Percentiles rank a stretch among this genome's conserved stretches.
phyloP scores from a whole-genome alignment of 2,113 vertebrate genomes.

The Pteronura brasiliensis region DNA sequence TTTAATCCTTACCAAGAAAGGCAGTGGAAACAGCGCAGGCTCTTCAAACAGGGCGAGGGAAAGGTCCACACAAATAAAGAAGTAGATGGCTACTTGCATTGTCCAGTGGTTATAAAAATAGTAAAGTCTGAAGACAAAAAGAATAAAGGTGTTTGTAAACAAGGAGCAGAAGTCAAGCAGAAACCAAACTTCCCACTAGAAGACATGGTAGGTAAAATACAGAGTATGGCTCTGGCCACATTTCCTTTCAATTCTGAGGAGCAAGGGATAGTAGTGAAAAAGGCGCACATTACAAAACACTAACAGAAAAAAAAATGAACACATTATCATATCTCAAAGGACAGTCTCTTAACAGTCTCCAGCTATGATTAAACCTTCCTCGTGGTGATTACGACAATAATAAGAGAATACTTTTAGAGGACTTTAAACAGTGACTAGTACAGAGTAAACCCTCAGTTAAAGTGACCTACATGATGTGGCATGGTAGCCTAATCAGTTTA shows the following conservation, averaged over 20 bases:
- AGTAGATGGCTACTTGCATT: constrained; percentile 84
- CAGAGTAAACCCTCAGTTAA: background rate
- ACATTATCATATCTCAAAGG: background rate
- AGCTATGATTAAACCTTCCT: background rate
- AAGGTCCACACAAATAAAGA: constrained; percentile 91
- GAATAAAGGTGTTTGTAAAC: background rate
- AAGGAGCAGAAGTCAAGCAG: background rate
- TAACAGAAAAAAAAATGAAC: background rate
- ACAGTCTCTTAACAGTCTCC: background rate
- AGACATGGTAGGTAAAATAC: background rate
- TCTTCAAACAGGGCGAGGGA: constrained; percentile 92
- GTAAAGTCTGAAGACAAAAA: constrained; percentile 86
- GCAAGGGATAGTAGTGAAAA: background rate
- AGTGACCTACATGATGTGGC: background rate
- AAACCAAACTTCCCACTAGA: background rate
- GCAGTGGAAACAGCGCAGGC: constrained; percentile 87
- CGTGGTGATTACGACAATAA: fast-evolving
- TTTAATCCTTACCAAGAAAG: constrained; percentile 87
- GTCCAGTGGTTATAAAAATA: constrained; percentile 92
- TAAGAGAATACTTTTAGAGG: background rate
- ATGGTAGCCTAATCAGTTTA: background rate
- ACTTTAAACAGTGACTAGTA: background rate
- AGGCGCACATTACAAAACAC: background rate
- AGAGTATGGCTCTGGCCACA: background rate
- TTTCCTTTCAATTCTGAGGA: background rate